Base-by-base conservation (phyloP, 2,113 vertebrate genomes). In the Corydoras sp. region DNA sequence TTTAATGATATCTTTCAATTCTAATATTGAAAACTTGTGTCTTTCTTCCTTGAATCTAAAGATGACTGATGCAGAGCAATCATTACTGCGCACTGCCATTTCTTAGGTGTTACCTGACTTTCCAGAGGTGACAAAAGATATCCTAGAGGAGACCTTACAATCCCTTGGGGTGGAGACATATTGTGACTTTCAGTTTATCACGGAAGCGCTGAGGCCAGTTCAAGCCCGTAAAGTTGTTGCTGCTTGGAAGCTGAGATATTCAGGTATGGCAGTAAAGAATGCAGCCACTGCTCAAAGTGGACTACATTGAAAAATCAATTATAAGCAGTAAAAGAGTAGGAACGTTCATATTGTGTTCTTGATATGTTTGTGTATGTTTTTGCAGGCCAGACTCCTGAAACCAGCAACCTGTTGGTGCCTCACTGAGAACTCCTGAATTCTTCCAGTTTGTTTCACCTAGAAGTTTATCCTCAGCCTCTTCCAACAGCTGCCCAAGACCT, bases 41-140 rank as follows among this genome's bases (percentile, higher is more conserved):
- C 1, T 15, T 12, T 56, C 15, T 69, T 69, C 2, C 50, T 68
- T 73, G 50, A 72, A 76, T 75, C 35, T 53, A 76, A 69, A 81
- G 70, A 81, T 69, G 49, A 58, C 61, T 66, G 74, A 79, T 65
- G 69, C 54, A 30, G 62, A 78, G 50, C 18, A 56, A 77, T 72
- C 69, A 51, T 81, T 76, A 79, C 14, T 74, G 68, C 5, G 1
- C 14, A 53, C 18, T 4, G 24, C 71, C 65, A 81, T 83, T 61
- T 80, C 10, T 58, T 62, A 80, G 59, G 75, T 71, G 29, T 72
- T 83, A n/a, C 72, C 79, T 73, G 62, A 80, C 62, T 58, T 80
- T 75, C 50, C n/a, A 80, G 76, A 79, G 9, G 11, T 32, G 35
- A 32, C 55, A 1, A 81, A 64, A 55, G 24, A 79, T 11, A 71